Evolutionary conservation across 1,140 invertebrate species (phyloP), one percentile per base, ranked within the genome.

Genomic region (Achatina immaculata): DNA sequence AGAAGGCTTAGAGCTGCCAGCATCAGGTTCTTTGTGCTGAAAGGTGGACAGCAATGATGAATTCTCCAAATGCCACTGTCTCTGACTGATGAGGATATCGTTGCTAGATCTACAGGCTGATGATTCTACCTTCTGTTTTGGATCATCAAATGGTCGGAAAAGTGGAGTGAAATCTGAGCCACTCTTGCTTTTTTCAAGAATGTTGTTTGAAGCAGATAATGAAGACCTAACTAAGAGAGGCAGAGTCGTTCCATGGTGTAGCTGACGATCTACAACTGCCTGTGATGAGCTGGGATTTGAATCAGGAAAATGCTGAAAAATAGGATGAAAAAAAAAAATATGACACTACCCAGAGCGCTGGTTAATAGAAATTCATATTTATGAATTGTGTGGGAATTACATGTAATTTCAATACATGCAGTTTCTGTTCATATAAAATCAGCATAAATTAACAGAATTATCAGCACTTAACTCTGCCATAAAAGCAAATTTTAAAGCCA

Each of bases 101-200:
- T n/a, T n/a, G 19, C 48, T 24, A 55, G 48, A 55, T 21, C 24
- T 55, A 45, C 43, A 45, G 16, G 16, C 16, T 7, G 48, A 55
- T 55, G 19, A 21, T 2, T 55, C 48, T 24, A 55, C 48, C 16
- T 19, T 55, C 24, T 62, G 2, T 78, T 68, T 55, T 34, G 69
- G 55, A 11, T 82, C 85, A 42, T 88, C 87, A 84, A 87, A 86
- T 16, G 86, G 85, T 66, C 86, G 74, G 83, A 87, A 86, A 51
- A 87, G 81, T n/a, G 80, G 76, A n/a, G 76, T 75, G 6, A 85
- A 81, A 21, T 51, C 71, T n/a, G 69, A 79, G 40, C 77, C 72
- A 36, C 58, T 9, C 21, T 66, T 79, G 11, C 7, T 40, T 31
- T 82, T 82, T 14, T 62, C 43, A 40, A 28, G 42, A 71, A 21